Evolutionary conservation across 2,113 vertebrate species (phyloP), one percentile per base, ranked within the genome.

Genomic region (Zapus hudsonius): DNA sequence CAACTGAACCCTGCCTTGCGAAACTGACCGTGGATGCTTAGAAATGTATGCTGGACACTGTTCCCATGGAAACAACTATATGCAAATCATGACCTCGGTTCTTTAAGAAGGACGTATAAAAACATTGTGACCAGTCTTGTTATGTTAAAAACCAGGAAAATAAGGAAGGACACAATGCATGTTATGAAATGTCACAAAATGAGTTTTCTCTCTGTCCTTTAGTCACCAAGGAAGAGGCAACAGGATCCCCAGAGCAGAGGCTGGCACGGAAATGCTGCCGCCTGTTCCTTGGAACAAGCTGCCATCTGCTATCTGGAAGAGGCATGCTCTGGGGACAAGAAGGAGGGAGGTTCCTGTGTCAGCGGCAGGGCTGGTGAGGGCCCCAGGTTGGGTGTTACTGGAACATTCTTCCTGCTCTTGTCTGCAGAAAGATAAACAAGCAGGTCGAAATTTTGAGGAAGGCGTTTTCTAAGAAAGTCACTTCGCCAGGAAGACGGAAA

Each of bases 251-350:
- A 2, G 63, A 47, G 61, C 9, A 73, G 2, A 40, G 19, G 0
- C 5, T 0, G 42, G 29, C 1, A 7, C 29, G 16, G 81, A 86
- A 52, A 74, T 0, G 8, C 64, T 16, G 19, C 13, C 69, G 69
- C 66, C 64, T 19, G 5, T 13, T 13, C 40, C 44, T 1, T 75
- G 52, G 72, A 74, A 44, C 1, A 27, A 25, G 57, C 42, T 10
- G 36, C 36, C 75, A 70, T 20, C 74, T 72, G 59, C 40, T 55
- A 27, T 33, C 12, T 20, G 19, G 33, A 52, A 52, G 47, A 1
- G 44, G 47, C 15, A 47, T 0, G 3, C 13, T 12, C 59, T 27
- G 8, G 36, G 19, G 63, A 86, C 22, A 38, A 38, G 40, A 59
- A 17, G 38, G 16, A 38, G 38, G 22, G 38, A 33, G 13, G 29